phyloP scores from a whole-genome alignment of 2,797 vertebrate genomes.

The Denticeps clupeoides region DNA sequence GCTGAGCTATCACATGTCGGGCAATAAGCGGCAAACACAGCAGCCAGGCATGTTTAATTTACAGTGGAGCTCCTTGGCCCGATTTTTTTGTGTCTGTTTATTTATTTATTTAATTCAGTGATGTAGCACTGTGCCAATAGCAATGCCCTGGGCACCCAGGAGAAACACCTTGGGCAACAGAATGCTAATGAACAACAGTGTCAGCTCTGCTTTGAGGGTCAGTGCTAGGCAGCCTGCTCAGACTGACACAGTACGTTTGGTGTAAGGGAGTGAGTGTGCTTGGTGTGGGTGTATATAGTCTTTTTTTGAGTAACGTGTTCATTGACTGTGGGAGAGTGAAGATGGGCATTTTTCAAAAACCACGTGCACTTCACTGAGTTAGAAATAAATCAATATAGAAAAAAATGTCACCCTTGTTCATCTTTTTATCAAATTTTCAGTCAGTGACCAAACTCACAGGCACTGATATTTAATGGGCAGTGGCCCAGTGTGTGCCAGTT shows the following conservation, averaged over 20 bases:
- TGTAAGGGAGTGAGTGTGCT: constrained; percentile 5
- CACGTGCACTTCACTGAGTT: no score
- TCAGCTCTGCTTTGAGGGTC: constrained; percentile 43
- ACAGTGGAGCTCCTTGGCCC: constrained; percentile 13
- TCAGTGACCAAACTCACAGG: background rate
- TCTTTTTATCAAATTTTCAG: no score
- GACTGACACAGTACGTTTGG: constrained; percentile 12
- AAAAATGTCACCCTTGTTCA: no score
- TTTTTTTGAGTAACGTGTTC: constrained; percentile 3
- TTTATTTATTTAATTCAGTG: constrained; percentile 37
- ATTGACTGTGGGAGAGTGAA: constrained; percentile 12
- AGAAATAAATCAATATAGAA: background rate
- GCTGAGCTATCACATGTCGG: constrained; percentile 15
- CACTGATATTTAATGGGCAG: constrained; percentile 1
- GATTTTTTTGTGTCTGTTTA: background rate
- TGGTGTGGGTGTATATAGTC: background rate
- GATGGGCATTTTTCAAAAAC: no score
- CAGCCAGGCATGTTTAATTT: constrained; percentile 38
- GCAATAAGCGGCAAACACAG: constrained; percentile 11
- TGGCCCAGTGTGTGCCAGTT: constrained; percentile 1
- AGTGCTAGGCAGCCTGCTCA: constrained; percentile 10
- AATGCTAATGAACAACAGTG: constrained; percentile 39
- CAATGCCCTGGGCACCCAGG: constrained; percentile 45
- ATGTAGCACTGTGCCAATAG: constrained; percentile 43
- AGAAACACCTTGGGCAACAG: constrained; percentile 43